Evolutionary conservation across 1,140 invertebrate species (phyloP).

Genomic region (Tribolium madens): DNA sequence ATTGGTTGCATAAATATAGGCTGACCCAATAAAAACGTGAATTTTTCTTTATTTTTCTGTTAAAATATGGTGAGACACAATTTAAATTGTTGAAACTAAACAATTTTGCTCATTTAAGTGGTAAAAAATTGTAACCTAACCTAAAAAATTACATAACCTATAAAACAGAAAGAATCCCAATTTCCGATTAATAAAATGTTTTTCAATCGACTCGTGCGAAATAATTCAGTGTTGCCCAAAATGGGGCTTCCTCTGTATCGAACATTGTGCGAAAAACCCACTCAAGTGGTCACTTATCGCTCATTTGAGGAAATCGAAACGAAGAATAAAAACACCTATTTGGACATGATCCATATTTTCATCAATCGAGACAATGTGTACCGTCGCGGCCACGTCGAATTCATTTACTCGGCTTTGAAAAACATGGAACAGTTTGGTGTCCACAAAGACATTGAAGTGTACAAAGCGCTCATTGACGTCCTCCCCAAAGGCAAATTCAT

Average conservation of each 20-base stretch:
- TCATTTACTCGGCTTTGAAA: conserved; percentile 89
- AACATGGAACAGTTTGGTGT: conserved; percentile 93
- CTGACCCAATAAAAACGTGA: too few species aligned
- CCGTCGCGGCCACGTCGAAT: conserved; percentile 88
- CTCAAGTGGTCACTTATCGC: neutral
- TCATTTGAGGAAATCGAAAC: conserved; percentile 70
- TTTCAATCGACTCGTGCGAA: too few species aligned
- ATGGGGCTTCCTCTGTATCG: neutral
- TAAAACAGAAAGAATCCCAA: too few species aligned
- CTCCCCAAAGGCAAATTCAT: conserved; percentile 94
- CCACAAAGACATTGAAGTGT: conserved; percentile 90
- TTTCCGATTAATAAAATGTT: too few species aligned
- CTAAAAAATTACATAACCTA: too few species aligned
- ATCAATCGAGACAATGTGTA: conserved; percentile 70
- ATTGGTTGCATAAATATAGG: neutral
- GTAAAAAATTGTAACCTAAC: too few species aligned
- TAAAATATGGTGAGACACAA: too few species aligned
- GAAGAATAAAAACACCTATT: conserved; percentile 81
- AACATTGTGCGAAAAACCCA: neutral
- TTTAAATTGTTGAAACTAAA: too few species aligned
- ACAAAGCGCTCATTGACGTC: conserved; percentile 90
- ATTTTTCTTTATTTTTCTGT: too few species aligned
- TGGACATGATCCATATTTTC: conserved; percentile 82
- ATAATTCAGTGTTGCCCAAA: neutral
- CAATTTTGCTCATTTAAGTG: too few species aligned